phyloP scores from a whole-genome alignment of 1,140 invertebrate genomes.

The Trachymyrmex septentrionalis region DNA sequence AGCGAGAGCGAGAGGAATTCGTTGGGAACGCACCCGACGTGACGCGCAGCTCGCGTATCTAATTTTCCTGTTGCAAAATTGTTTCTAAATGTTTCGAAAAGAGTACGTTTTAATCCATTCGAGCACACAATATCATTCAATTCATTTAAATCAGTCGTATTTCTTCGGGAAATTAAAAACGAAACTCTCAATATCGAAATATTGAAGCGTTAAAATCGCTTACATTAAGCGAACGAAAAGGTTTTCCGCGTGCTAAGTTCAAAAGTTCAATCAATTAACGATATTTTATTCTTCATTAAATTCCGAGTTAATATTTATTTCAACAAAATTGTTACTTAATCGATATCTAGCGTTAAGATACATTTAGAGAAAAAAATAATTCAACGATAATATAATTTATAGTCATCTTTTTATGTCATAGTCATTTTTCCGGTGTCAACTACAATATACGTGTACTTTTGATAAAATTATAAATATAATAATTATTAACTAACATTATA shows the following conservation, averaged over 20 bases:
- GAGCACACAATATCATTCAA: not conserved
- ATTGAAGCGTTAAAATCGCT: not conserved
- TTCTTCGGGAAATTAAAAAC: not conserved
- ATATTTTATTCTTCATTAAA: not conserved
- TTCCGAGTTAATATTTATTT: not conserved
- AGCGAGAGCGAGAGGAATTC: constrained; percentile 39
- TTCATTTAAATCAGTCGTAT: not conserved
- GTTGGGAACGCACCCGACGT: not conserved
- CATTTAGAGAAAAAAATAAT: not conserved
- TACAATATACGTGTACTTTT: no score
- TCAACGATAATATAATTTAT: no score
- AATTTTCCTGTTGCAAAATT: not conserved
- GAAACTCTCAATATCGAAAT: not conserved
- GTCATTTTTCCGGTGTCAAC: no score
- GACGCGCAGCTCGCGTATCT: constrained; percentile 3
- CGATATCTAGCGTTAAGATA: not conserved
- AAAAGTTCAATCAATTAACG: not conserved
- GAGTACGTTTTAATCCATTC: not conserved
- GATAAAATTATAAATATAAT: no score
- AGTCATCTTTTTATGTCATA: no score
- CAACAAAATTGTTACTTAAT: not conserved
- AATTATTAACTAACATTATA: no score
- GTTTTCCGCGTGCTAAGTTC: not conserved
- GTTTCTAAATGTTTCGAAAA: constrained; percentile 3
- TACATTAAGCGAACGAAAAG: not conserved